phyloP scores from a whole-genome alignment of 1,140 invertebrate genomes.

The Conus ventricosus region DNA sequence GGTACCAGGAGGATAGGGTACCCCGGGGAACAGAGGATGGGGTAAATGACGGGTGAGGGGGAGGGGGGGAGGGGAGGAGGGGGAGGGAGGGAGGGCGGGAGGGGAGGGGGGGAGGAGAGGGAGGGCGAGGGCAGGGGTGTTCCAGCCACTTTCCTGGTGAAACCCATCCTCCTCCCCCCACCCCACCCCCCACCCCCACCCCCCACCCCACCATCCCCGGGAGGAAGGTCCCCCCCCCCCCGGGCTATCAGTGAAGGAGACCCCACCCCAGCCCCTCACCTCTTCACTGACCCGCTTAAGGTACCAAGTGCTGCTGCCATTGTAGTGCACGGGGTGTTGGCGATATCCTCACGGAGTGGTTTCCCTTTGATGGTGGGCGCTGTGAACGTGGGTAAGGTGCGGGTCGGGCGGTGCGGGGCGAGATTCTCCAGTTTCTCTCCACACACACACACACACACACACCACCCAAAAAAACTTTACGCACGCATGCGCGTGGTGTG shows the following conservation, averaged over 20 bases:
- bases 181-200: too few relatives aligned
- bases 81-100: not conserved
- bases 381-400: not conserved
- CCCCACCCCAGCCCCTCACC: not conserved
- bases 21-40: not conserved
- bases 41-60: not conserved
- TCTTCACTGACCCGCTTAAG: not conserved
- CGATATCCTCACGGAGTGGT: not conserved
- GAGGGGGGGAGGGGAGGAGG: not conserved
- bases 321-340: not conserved
- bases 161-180: too few relatives aligned
- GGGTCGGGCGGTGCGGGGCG: not conserved
- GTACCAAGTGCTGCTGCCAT: not conserved
- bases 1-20: too few relatives aligned
- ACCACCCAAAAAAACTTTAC: not conserved
- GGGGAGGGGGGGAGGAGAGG: not conserved
- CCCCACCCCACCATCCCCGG: too few relatives aligned
- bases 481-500: constrained; percentile 18
- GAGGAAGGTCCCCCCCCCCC: too few relatives aligned
- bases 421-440: constrained; percentile 6
- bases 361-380: not conserved
- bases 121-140: not conserved
- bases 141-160: too few relatives aligned
- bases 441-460: too few relatives aligned
- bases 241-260: too few relatives aligned